Evolutionary conservation across 2,113 vertebrate genomes (phyloP), one percentile per base, ranked within the genome.

Genomic region (Desmodus rotundus): DNA sequence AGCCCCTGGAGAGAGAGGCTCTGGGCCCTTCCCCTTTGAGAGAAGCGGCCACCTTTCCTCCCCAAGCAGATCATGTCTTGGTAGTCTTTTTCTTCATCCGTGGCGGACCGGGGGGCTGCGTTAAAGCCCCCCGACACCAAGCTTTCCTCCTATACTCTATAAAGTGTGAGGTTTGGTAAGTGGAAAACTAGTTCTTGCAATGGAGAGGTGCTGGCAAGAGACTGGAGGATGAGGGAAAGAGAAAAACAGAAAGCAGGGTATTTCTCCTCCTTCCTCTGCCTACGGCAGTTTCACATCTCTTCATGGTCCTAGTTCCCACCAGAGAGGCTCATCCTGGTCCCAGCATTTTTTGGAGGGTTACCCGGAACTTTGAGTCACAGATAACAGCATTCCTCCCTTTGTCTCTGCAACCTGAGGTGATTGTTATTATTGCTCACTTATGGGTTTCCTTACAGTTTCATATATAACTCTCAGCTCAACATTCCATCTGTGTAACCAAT

Each of bases 151-250:
- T 70, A 3, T 65, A 8, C 2, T 72, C 20, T 61, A 17, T 11
- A 36, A 19, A 45, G 33, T 41, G 17, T 14, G 26, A 31, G 7
- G 14, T 28, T 52, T 33, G 36, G 13, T 2, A 7, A 87, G 16
- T 41, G 5, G 36, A 38, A 94, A 63, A 38, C 13, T 15, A 38
- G 12, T 7, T 76, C 61, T 67, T 14, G 7, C 33, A 81, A 50
- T 38, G 20, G 33, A 43, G 4, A 68, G 3, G 9, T 2, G 0
- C 43, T 38, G 12, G 2, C 20, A 38, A 73, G 3, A 61, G 10
- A 58, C 0, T 54, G 10, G 22, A 76, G 11, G 7, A 2, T 36
- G 11, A 88, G 1, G 36, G 33, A 45, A 12, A 67, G 81, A 50
- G 10, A 5, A 67, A 43, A 63, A 68, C 15, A 16, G 16, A 93